These are phyloP conservation scores for Lethrus apterus DNA, from an alignment of 1,140 invertebrate species.

Conservation along the genomic window DNA sequence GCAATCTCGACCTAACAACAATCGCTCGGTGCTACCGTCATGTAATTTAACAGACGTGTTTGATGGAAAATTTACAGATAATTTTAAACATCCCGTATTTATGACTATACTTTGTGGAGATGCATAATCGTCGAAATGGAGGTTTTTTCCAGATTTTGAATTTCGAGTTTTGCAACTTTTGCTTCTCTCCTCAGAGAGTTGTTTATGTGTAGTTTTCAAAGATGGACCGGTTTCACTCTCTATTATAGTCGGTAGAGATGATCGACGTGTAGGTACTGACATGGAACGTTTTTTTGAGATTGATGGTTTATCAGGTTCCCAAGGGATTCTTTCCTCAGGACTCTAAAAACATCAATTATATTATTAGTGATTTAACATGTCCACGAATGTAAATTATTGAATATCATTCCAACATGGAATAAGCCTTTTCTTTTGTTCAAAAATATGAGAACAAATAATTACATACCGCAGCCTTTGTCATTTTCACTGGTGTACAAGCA, in stretches of 20 bases:
- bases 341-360: conserved; percentile 23
- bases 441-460: neutral
- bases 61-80: conserved; percentile 38
- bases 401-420: neutral
- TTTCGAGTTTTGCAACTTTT: neutral
- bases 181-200: neutral
- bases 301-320: conserved; percentile 36
- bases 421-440: neutral
- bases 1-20: neutral
- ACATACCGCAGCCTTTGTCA: neutral
- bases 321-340: conserved; percentile 43
- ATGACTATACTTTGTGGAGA: conserved; percentile 31
- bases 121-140: neutral
- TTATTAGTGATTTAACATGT: conserved; percentile 3
- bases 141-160: neutral
- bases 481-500: conserved; percentile 32
- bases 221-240: neutral
- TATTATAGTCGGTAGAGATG: too few species aligned
- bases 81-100: conserved; percentile 32
- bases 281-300: conserved; percentile 4
- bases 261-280: conserved; percentile 5
- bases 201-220: neutral
- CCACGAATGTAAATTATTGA: neutral
- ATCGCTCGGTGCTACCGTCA: conserved; percentile 16
- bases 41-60: conserved; percentile 33